Conservation (phyloP, 2,797 vertebrate species). For the Falco columbarius region DNA sequence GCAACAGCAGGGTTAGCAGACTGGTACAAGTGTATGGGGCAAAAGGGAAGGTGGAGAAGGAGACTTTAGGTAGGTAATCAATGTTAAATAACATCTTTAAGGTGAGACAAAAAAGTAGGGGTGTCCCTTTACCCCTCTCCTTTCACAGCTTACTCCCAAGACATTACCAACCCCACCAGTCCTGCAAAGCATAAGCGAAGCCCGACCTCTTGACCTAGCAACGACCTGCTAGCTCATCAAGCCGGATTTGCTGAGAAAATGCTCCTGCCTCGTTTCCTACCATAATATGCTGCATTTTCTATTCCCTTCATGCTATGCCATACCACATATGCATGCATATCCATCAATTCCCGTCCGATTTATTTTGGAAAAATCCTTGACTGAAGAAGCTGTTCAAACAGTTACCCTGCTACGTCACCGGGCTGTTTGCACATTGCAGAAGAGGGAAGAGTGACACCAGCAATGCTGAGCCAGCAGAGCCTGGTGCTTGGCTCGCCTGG, state of each 20-base stretch:
- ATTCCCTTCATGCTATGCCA: not conserved
- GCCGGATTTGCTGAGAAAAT: not conserved
- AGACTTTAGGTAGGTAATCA: not conserved
- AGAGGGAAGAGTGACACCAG: not conserved
- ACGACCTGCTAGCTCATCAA: not conserved
- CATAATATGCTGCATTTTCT: not conserved
- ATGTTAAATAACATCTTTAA: not conserved
- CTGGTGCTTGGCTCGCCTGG: not conserved
- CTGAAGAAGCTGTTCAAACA: conserved; percentile 13
- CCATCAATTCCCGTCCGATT: not conserved
- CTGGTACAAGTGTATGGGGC: not conserved
- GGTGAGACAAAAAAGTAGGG: not conserved
- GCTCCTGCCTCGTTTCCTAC: not conserved
- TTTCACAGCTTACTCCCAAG: not conserved
- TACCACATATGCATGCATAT: not conserved
- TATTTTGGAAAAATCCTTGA: conserved; percentile 27
- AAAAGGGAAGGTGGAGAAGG: not conserved
- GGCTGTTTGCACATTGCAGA: conserved; percentile 48
- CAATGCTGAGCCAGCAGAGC: not conserved
- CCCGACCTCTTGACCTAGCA: not conserved
- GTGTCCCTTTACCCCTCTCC: not conserved
- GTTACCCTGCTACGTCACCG: rapidly evolving
- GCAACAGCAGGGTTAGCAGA: rapidly evolving
- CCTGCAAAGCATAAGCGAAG: not conserved
- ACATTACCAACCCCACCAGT: rapidly evolving